Evolutionary conservation across 2,888 invertebrate species (phyloP).

Genomic region (Cacoxenus indagator): DNA sequence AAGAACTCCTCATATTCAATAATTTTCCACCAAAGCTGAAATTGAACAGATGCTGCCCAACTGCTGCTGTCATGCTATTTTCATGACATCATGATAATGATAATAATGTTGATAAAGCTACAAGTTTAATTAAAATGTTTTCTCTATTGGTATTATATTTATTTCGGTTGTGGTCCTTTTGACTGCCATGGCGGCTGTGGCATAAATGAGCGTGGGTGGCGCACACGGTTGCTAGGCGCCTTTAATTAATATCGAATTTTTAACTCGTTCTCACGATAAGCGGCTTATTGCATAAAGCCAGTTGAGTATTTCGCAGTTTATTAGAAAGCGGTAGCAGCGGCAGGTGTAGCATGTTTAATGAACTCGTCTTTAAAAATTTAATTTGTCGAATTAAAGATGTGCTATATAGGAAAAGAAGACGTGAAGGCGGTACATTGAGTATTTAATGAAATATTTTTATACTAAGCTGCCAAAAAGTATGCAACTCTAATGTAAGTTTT

Average conservation of each 20-base stretch:
- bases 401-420: neutral
- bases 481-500: too few species aligned
- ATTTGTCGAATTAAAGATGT: neutral
- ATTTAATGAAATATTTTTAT: too few species aligned
- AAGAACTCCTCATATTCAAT: neutral
- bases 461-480: too few species aligned
- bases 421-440: too few species aligned
- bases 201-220: too few species aligned
- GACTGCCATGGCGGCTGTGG: neutral
- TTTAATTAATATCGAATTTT: slow-evolving; percentile 9
- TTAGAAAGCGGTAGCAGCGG: neutral
- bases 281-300: neutral
- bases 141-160: slow-evolving; percentile 6
- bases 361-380: neutral
- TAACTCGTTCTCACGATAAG: neutral
- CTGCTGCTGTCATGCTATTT: neutral
- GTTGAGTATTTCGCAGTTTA: neutral
- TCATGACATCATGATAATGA: neutral
- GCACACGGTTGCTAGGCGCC: neutral
- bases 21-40: neutral
- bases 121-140: slow-evolving; percentile 16
- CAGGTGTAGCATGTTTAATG: neutral
- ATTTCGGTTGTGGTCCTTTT: neutral
- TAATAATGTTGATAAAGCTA: neutral
- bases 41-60: slow-evolving; percentile 12